phyloP scores from a whole-genome alignment of 2,888 invertebrate species.

The Sphaerophoria taeniata region DNA sequence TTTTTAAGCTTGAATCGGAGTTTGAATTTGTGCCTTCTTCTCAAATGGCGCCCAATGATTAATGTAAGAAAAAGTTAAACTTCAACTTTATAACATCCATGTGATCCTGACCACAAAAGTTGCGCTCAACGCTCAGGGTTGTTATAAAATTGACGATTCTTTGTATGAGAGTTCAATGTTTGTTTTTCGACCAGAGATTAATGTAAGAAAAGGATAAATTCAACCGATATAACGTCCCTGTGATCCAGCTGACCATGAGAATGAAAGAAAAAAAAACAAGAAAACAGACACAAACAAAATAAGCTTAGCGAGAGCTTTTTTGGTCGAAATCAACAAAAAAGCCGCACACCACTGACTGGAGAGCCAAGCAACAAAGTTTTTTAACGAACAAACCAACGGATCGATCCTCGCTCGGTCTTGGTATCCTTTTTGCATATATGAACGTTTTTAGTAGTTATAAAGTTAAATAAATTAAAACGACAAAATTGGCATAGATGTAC shows the following conservation, averaged over 20 bases:
- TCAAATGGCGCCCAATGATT: no score
- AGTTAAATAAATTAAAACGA: conserved; percentile 74
- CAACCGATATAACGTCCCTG: background rate
- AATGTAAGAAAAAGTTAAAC: no score
- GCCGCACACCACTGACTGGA: conserved; percentile 20
- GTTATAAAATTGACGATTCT: background rate
- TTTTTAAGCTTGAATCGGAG: background rate
- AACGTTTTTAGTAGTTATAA: conserved; percentile 26
- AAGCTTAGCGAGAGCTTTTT: conserved; percentile 58
- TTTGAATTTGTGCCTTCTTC: no score
- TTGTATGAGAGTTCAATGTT: no score
- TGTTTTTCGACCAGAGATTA: no score
- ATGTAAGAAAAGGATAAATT: no score
- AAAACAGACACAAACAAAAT: conserved; percentile 31
- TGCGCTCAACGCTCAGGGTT: background rate
- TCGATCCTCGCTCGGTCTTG: background rate
- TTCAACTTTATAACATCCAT: no score
- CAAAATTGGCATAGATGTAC: conserved; percentile 70
- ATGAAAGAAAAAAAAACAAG: background rate
- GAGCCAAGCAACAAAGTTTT: background rate
- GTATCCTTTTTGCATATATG: background rate
- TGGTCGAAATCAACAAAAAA: conserved; percentile 69
- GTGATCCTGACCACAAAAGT: background rate
- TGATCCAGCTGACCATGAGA: background rate
- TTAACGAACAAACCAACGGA: background rate